Percentiles rank a stretch among this genome's conserved stretches.
These are phyloP conservation scores for Pipistrellus kuhlii DNA, from an alignment of 2,797 vertebrate genomes.

Conservation along the genomic window DNA sequence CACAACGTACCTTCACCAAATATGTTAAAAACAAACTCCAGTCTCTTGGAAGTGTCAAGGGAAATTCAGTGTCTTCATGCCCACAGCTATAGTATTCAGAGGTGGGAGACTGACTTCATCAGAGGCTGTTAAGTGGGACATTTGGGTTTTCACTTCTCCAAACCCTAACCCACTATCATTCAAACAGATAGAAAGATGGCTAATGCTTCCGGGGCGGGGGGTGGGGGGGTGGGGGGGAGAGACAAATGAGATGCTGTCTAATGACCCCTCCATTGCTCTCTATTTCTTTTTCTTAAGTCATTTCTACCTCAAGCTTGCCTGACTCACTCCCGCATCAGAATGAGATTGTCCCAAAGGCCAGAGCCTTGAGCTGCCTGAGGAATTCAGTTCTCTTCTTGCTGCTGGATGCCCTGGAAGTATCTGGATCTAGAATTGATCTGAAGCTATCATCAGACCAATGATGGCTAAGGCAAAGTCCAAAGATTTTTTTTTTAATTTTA, in stretches of 20 bases:
- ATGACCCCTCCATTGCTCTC: not conserved
- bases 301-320: not conserved
- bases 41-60: not conserved
- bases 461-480: constrained; percentile 42
- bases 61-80: not conserved
- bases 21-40: constrained; percentile 10
- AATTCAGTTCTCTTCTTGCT: not conserved
- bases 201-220: not conserved
- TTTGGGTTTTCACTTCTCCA: constrained; percentile 28
- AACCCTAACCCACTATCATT: not conserved
- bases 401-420: not conserved
- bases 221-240: not conserved
- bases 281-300: constrained; percentile 3
- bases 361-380: not conserved
- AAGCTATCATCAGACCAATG: not conserved
- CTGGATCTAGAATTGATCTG: not conserved
- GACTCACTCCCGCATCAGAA: not conserved
- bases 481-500: not conserved
- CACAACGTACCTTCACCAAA: not conserved
- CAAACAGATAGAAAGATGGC: not conserved
- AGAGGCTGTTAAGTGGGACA: not conserved
- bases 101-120: not conserved
- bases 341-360: not conserved
- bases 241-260: not conserved
- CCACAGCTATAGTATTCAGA: not conserved